Base-by-base conservation (phyloP, 2,797 vertebrate species). In the Sus cebifrons region DNA sequence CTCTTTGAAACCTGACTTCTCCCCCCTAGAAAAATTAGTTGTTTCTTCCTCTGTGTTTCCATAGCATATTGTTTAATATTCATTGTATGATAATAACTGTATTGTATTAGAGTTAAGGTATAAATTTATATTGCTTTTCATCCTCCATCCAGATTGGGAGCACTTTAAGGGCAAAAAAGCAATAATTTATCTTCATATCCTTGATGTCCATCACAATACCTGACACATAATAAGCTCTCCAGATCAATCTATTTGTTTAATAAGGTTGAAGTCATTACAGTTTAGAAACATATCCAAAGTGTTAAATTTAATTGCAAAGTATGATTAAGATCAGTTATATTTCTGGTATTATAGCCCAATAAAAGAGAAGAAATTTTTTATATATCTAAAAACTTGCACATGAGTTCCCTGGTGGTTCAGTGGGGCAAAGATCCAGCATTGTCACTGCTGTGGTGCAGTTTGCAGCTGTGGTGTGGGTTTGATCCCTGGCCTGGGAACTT, bases 1-100 rank as follows among this genome's bases (percentile, higher is more conserved):
- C 29, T 23, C 92, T 92, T 60, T 94, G 86, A 94, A 94, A 71
- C 21, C 49, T 78, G 56, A 70, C 49, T 91, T 95, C 71, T 94
- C 40, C 14, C n/a, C 52, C 25, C 27, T 71, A 49, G 29, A 64
- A 92, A 40, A 85, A 82, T 87, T 52, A 64, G 58, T 86, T 25
- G 4, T 83, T 93, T 87, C 17, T 91, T 95, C 82, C 32, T 94
- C 74, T 86, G 8, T 83, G 49, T 67, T 88, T n/a, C 81, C 25
- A 54, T 68, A 84, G 11, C 21, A 36, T 87, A 49, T 78, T 23
- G 25, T 74, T 91, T 94, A 86, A 84, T 86, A 91, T 70, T 94
- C 56, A 75, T 84, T 93, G 54, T 93, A 16, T 87, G 29, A 75
- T 67, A 83, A 7, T 74, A 75, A 94, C 60, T 6, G 67, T 49